phyloP scores from a whole-genome alignment of 2,797 vertebrate genomes.

The Labeo calbasu region DNA sequence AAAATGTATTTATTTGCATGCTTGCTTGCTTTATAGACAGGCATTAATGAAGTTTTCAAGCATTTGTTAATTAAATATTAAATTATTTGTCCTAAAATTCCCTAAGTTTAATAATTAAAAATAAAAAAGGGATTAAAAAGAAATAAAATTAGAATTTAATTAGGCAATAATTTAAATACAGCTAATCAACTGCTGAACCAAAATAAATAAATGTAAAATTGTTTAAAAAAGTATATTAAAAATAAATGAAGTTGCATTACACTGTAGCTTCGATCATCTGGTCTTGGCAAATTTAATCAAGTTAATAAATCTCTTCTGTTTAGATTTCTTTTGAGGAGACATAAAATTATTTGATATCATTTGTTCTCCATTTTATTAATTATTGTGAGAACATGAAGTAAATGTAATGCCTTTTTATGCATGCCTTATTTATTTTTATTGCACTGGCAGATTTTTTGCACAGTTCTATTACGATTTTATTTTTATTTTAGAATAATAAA shows the following conservation, averaged over 20 bases:
- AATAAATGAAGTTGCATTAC: neutral
- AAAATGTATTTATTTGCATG: neutral
- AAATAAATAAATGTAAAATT: too few species aligned
- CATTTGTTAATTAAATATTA: neutral
- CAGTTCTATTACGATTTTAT: too few species aligned
- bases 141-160: too few species aligned
- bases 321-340: neutral
- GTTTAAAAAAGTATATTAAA: neutral
- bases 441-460: neutral
- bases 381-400: neutral
- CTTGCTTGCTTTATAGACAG: neutral
- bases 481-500: neutral
- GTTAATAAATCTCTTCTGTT: neutral
- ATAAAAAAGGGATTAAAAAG: neutral
- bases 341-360: neutral
- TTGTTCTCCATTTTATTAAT: neutral
- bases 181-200: too few species aligned
- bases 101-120: neutral
- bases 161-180: too few species aligned
- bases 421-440: neutral
- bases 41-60: neutral
- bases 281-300: neutral
- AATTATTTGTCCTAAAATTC: neutral
- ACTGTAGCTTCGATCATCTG: neutral
- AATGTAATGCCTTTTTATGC: neutral